Evolutionary conservation across 2,888 invertebrate genomes (phyloP), one percentile per base, ranked within the genome.

Genomic region (Dasypolia templi): DNA sequence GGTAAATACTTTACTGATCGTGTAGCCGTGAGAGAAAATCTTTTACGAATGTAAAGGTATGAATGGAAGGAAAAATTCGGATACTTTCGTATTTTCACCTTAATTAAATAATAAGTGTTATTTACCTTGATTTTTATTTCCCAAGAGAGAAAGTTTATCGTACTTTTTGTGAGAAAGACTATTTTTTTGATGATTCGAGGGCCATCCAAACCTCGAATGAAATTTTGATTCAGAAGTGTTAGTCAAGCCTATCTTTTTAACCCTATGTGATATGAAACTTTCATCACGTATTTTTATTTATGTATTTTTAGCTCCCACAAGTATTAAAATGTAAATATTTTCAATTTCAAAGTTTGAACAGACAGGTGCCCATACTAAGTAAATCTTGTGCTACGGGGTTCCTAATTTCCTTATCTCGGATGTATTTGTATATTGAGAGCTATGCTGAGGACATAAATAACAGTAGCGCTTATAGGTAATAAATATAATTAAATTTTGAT

Each of bases 1-100:
- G 89, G 90, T 89, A 90, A 87, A 75, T 82, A 77, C 65, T 81
- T 64, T 39, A 64, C 76, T 79, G 77, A 79, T 83, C 82, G 44
- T 53, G 53, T 49, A 39, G 29, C 58, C 72, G 77, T 83, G 83
- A 66, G 77, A 86, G 72, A 73, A 72, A 73, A 83, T 70, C 19
- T 73, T 79, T 19, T 12, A 44, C 32, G 35, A 55, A 64, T 35
- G 56, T 44, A 12, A 71, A 82, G 83, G 62, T 83, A 74, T 79
- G 78, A 85, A 85, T 79, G 68, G 71, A 17, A 64, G 73, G 63
- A 72, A 74, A 68, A 79, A 67, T 75, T 83, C 44, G 56, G 85
- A 46, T n/a, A 72, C 56, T 78, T 73, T 77, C 56, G 44, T 63
- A 84, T 55, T 85, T 82, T 85, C 81, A 76, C 64, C 68, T 68